A percentile compares a stretch with the other conserved stretches of the same genome.
Conservation (phyloP, 2,888 invertebrate genomes). For the Rosalia funebris region DNA sequence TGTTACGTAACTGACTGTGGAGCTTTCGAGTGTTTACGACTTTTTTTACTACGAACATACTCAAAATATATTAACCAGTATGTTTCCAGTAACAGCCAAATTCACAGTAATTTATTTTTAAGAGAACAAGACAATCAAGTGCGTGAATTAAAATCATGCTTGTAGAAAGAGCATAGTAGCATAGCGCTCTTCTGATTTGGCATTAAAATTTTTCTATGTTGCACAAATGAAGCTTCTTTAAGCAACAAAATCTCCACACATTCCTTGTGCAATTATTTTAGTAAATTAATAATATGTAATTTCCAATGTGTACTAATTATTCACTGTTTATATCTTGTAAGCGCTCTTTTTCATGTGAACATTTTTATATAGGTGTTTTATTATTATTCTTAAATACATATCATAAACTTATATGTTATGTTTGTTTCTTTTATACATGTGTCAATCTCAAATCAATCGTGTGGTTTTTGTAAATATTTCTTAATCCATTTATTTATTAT, state of each 20-base stretch:
- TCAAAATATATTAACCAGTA: constrained; percentile 10
- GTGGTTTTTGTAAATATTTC: constrained; percentile 56
- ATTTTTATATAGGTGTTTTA: constrained; percentile 61
- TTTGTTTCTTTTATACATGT: constrained; percentile 52
- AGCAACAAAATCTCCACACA: constrained; percentile 35
- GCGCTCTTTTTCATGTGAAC: constrained; percentile 55
- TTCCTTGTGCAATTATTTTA: constrained; percentile 29
- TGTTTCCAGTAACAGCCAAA: constrained; percentile 4
- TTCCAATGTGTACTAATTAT: constrained; percentile 44
- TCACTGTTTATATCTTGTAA: constrained; percentile 48
- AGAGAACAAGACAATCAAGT: constrained; percentile 63
- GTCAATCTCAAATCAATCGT: constrained; percentile 49
- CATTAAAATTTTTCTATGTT: constrained; percentile 41
- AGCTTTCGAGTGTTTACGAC: constrained; percentile 17
- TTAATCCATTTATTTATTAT: constrained; percentile 55
- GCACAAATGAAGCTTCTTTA: constrained; percentile 44
- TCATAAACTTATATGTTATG: constrained; percentile 57
- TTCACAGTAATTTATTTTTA: constrained; percentile 47
- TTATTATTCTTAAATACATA: constrained; percentile 61
- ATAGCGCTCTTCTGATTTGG: constrained; percentile 40
- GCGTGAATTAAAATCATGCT: constrained; percentile 59
- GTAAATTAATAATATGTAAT: constrained; percentile 24
- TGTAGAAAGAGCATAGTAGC: constrained; percentile 49
- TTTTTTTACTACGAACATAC: constrained; percentile 6
- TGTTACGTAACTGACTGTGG: constrained; percentile 9